Evolutionary conservation across 1,140 invertebrate genomes (phyloP), one percentile per base, ranked within the genome.

Genomic region (Luehdorfia chinensis): DNA sequence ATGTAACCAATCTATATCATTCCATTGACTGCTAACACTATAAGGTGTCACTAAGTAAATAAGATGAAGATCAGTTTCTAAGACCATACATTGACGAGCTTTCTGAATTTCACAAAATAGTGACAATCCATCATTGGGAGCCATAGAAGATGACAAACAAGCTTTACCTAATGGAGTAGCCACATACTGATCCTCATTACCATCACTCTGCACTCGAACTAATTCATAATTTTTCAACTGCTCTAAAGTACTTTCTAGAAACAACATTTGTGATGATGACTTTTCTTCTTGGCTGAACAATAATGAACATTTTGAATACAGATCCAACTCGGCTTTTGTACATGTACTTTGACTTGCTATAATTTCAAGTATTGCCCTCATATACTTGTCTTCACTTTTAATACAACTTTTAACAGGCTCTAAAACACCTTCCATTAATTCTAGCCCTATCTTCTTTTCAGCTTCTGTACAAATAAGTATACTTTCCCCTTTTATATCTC

Each of bases 41-140:
- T 95, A 94, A 0, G 96, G 96, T 2, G 96, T 97, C 1, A 97
- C 95, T 62, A 97, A 87, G 85, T 99, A 99, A 33, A 99, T 91
- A 19, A 99, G 90, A 84, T 99, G 98, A 0, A 99, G 88, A 71
- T 99, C 97, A 59, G 93, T 96, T 69, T 98, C 96, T 4, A 99
- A 86, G 0, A 97, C 96, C 77, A 99, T 94, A 66, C 93, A 95
- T 64, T 93, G 92, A 28, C 96, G 88, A 0, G 97, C 96, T 81
- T 93, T 94, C 72, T 97, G 92, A n/a, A 99, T 75, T 78, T 99
- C 97, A 60, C 92, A 91, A 68, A 98, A 96, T 11, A 99, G 89
- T 18, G 92, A 89, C 2, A 98, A 86, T 1, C 95, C 96, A 75
- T 99, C 96, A 75, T 94, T 94, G 0, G 97, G 97, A 9, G 96